These are phyloP conservation scores for Galleria mellonella DNA, from an alignment of 1,140 invertebrate genomes.

Conservation along the genomic window DNA sequence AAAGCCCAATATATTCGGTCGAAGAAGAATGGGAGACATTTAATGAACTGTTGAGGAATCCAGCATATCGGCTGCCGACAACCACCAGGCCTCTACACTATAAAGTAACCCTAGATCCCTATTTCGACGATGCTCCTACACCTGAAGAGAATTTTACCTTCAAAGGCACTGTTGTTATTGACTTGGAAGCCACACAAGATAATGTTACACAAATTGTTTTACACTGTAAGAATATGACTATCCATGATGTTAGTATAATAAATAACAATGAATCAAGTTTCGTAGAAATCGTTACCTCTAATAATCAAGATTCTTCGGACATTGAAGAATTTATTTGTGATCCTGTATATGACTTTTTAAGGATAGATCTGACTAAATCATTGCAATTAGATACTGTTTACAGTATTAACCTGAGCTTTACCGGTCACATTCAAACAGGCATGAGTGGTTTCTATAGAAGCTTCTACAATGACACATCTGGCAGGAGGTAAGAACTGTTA, in stretches of 20 bases:
- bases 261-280: conserved; percentile 3
- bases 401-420: conserved; percentile 41
- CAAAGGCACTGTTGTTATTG: conserved; percentile 76
- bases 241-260: conserved; percentile 32
- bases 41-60: conserved; percentile 27
- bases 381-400: conserved; percentile 31
- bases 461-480: conserved; percentile 57
- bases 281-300: not conserved
- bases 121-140: conserved; percentile 65
- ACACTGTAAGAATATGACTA: conserved; percentile 78
- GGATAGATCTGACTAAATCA: conserved; percentile 20
- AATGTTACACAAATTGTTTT: conserved; percentile 74
- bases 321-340: conserved; percentile 29
- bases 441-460: conserved; percentile 76
- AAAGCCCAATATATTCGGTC: conserved; percentile 37
- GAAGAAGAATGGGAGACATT: conserved; percentile 56
- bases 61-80: conserved; percentile 41
- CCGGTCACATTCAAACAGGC: conserved; percentile 66
- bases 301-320: conserved; percentile 11
- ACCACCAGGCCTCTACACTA: conserved; percentile 72
- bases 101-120: conserved; percentile 76
- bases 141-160: conserved; percentile 74
- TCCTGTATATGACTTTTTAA: conserved; percentile 43
- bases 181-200: conserved; percentile 23
- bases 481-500: conserved; percentile 29